These are phyloP conservation scores for Fragum whitleyi DNA, from an alignment of 2,888 invertebrate genomes.

Conservation along the genomic window DNA sequence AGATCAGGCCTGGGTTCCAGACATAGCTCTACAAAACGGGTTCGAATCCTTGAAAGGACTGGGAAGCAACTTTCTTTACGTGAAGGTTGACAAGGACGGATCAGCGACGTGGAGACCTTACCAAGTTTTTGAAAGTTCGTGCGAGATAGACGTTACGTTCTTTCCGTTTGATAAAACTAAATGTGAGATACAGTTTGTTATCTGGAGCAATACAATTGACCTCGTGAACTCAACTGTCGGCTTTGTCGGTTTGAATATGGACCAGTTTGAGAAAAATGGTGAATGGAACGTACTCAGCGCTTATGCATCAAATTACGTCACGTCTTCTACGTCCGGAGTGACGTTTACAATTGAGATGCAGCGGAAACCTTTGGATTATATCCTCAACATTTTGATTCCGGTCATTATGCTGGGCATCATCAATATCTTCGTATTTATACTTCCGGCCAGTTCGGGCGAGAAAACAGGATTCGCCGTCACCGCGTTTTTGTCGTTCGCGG, in stretches of 20 bases:
- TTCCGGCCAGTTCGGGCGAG: constrained; percentile 67
- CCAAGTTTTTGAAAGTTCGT: constrained; percentile 64
- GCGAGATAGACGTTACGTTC: constrained; percentile 59
- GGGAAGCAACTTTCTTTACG: constrained; percentile 56
- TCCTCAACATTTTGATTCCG: constrained; percentile 65
- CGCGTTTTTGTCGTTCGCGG: constrained; percentile 66
- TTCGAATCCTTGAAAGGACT: constrained; percentile 59
- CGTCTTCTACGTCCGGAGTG: constrained; percentile 48
- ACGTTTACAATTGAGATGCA: constrained; percentile 59
- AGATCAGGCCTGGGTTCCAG: constrained; percentile 64
- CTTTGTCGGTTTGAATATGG: constrained; percentile 43
- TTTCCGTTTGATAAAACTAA: constrained; percentile 66
- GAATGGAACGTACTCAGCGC: constrained; percentile 62
- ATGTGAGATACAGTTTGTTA: constrained; percentile 61
- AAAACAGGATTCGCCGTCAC: constrained; percentile 65
- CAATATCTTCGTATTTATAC: constrained; percentile 62
- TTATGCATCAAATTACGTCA: constrained; percentile 25
- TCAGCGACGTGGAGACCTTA: constrained; percentile 59
- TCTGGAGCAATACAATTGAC: constrained; percentile 57
- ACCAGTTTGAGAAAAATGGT: constrained; percentile 52
- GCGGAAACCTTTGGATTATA: constrained; percentile 64
- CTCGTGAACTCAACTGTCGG: constrained; percentile 47
- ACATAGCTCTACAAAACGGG: constrained; percentile 64
- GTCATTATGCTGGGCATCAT: constrained; percentile 61
- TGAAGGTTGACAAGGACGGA: constrained; percentile 49